These are phyloP conservation scores for Pipistrellus pygmaeus DNA, from an alignment of 2,797 vertebrate species.

Conservation along the genomic window DNA sequence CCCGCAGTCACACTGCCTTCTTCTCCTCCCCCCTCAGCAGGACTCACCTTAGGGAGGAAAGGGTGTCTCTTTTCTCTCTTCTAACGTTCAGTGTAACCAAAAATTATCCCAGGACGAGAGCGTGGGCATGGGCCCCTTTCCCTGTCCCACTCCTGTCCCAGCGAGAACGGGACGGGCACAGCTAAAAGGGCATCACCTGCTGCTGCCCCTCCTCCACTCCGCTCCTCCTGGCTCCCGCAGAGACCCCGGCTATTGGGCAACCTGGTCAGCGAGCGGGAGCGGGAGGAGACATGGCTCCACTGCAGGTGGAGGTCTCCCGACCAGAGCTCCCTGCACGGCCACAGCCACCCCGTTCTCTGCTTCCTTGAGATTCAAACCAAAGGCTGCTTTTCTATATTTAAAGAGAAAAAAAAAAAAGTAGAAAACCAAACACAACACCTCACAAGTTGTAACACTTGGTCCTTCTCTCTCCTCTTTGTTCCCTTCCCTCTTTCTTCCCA, in stretches of 20 bases:
- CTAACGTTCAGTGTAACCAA: constrained; percentile 81
- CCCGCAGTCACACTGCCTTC: constrained; percentile 78
- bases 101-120: constrained; percentile 74
- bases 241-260: constrained; percentile 57
- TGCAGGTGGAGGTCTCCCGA: constrained; percentile 41
- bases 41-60: constrained; percentile 61
- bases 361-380: constrained; percentile 87
- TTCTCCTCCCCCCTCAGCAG: constrained; percentile 42
- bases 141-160: constrained; percentile 37
- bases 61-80: constrained; percentile 72
- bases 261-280: constrained; percentile 34
- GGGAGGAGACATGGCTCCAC: constrained; percentile 61
- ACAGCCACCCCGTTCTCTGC: constrained; percentile 79
- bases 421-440: constrained; percentile 85
- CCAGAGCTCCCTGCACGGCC: constrained; percentile 58
- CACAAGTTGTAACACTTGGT: constrained; percentile 81
- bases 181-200: constrained; percentile 24
- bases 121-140: constrained; percentile 23
- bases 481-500: constrained; percentile 62
- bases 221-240: constrained; percentile 56
- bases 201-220: constrained; percentile 40
- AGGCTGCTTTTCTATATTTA: constrained; percentile 85
- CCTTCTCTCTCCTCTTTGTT: constrained; percentile 59
- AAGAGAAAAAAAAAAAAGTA: constrained; percentile 69
- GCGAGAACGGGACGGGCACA: constrained; percentile 51